Base-by-base conservation (phyloP, 2,888 invertebrate genomes). In the Dexiosoma caninum region DNA sequence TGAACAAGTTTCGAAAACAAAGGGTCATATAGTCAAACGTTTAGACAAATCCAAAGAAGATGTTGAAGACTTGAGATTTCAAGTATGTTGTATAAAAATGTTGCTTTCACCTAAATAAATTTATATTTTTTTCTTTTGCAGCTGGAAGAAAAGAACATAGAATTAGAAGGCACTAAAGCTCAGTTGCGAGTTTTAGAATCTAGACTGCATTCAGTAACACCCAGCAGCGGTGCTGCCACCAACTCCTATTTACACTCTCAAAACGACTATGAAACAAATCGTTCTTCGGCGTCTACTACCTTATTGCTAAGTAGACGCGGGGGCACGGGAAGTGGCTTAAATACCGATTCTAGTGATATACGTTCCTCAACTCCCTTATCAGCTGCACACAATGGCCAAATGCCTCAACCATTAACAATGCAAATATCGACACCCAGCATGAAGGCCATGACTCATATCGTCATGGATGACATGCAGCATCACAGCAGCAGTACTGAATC, bases 61-160 rank as follows among this genome's bases (percentile, higher is more conserved):
- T 87, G 95, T 95, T 84, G 95, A 96, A 83, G 95, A 96, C 90
- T 92, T 96, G 86, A 93, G 93, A 87, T 95, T 96, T 90, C 94
- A 95, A 92, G 95, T 95, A 60, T 51, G 81, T 85, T 51, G 12
- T 21, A 16, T 30, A 27, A 21, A 12, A 0, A 19, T n/a, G 32
- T 37, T 14, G 21, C 12, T 16, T 27, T 5, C 9, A 0, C 12
- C 4, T n/a, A 9, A 14, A 7, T 1, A 10, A 27, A 16, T 19
- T 60, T 7, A 30, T 42, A 9, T 42, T 55, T 49, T 14, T 3
- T 64, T 16, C 44, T 7, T 2, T 59, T 78, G 0, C 85, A 96
- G 95, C 90, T 96, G 85, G 95, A 95, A 89, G 95, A 96, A 89
- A 94, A 94, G 88, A 95, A 93, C 86, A 95, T 96, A 85, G 95